phyloP scores from a whole-genome alignment of 2,888 invertebrate genomes.

The Oscheius sp. region DNA sequence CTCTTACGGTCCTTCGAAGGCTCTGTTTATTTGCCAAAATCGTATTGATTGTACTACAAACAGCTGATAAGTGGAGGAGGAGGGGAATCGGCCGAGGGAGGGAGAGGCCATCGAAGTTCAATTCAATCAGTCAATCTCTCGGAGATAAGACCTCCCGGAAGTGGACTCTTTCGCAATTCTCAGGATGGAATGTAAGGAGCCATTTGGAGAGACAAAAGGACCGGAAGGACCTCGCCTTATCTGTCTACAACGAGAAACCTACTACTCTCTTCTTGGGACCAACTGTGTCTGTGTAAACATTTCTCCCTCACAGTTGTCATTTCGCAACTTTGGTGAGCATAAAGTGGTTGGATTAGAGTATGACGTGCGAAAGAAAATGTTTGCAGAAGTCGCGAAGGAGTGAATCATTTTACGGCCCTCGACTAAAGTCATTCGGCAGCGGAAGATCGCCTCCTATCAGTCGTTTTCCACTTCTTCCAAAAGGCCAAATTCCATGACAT shows the following conservation, averaged over 20 bases:
- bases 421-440: neutral
- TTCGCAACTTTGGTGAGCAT: conserved; percentile 18
- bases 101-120: neutral
- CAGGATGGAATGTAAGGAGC: neutral
- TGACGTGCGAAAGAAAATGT: conserved; percentile 11
- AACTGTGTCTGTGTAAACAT: conserved; percentile 28
- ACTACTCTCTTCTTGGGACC: too few species aligned
- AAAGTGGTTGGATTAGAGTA: neutral
- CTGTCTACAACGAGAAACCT: too few species aligned
- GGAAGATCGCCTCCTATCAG: neutral
- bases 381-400: neutral
- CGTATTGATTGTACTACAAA: conserved; percentile 9
- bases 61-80: conserved; percentile 5
- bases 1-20: neutral
- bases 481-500: too few species aligned
- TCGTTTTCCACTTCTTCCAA: neutral
- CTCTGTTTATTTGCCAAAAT: neutral
- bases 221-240: conserved; percentile 9
- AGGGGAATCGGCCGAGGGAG: neutral
- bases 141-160: too few species aligned
- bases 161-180: too few species aligned
- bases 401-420: neutral
- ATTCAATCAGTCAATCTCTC: neutral
- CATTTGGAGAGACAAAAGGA: conserved; percentile 1
- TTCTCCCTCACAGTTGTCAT: neutral